Conservation (phyloP, 2,797 vertebrate genomes). For the Anolis apletophallus region DNA sequence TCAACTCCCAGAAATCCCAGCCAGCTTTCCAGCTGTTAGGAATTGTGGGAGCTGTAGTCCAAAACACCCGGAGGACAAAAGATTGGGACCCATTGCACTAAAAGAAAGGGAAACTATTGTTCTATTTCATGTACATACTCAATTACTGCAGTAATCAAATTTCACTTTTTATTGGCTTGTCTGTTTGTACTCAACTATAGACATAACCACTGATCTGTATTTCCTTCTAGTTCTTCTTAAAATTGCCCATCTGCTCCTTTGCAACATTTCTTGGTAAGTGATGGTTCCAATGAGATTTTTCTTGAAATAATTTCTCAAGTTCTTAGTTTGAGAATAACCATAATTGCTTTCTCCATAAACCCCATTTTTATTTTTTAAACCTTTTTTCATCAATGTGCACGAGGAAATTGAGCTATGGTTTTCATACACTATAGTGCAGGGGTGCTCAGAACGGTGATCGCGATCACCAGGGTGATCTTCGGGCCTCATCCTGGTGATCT, state of each 20-base stretch:
- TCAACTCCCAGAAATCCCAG: too few relatives aligned
- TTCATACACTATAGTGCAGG: too few relatives aligned
- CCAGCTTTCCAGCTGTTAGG: too few relatives aligned
- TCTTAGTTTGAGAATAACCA: background rate
- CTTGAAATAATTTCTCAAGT: background rate
- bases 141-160: background rate
- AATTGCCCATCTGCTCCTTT: constrained; percentile 75
- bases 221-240: constrained; percentile 77
- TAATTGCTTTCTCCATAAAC: background rate
- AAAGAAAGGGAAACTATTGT: background rate
- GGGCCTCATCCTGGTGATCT: too few relatives aligned
- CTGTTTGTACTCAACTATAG: background rate
- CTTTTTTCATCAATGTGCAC: too few relatives aligned
- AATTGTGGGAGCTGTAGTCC: too few relatives aligned
- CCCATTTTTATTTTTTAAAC: too few relatives aligned
- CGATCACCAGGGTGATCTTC: too few relatives aligned
- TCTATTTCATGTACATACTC: background rate
- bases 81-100: background rate
- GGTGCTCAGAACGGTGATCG: too few relatives aligned
- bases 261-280: constrained; percentile 69
- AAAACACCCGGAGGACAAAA: too few relatives aligned
- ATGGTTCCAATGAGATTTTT: constrained; percentile 6
- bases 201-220: constrained; percentile 2
- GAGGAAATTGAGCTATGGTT: too few relatives aligned
- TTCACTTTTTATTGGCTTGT: constrained; percentile 23